Evolutionary conservation across 2,888 invertebrate genomes (phyloP).

Genomic region (Tromatobia lineatoria): DNA sequence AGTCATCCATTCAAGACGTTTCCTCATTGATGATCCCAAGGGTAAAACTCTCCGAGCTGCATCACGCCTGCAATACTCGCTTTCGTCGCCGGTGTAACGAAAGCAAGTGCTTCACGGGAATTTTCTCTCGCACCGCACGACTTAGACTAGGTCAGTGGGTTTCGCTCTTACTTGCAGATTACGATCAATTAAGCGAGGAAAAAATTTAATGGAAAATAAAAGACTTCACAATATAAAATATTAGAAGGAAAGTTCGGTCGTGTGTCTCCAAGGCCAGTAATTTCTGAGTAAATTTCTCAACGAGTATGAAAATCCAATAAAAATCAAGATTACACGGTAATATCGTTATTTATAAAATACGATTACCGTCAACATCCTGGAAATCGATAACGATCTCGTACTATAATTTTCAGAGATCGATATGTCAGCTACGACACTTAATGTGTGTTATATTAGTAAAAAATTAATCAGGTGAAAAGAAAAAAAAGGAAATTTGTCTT

Average conservation of each 20-base stretch:
- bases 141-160: conserved; percentile 63
- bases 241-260: neutral
- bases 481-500: too few species aligned
- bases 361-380: too few species aligned
- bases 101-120: conserved; percentile 63
- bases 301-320: too few species aligned
- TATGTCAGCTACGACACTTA: too few species aligned
- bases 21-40: conserved; percentile 74
- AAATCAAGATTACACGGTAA: too few species aligned
- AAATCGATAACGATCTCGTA: too few species aligned
- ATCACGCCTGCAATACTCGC: conserved; percentile 48
- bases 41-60: conserved; percentile 66
- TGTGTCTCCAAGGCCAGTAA: neutral
- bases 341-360: too few species aligned
- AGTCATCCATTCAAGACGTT: conserved; percentile 66
- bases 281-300: too few species aligned
- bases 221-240: conserved; percentile 5
- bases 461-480: too few species aligned
- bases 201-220: conserved; percentile 21
- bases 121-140: conserved; percentile 56
- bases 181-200: conserved; percentile 57
- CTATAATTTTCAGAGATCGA: too few species aligned
- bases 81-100: conserved; percentile 51
- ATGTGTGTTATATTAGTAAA: too few species aligned
- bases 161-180: conserved; percentile 65